phyloP scores from a whole-genome alignment of 2,797 vertebrate species.

The Bovichtus diacanthus region DNA sequence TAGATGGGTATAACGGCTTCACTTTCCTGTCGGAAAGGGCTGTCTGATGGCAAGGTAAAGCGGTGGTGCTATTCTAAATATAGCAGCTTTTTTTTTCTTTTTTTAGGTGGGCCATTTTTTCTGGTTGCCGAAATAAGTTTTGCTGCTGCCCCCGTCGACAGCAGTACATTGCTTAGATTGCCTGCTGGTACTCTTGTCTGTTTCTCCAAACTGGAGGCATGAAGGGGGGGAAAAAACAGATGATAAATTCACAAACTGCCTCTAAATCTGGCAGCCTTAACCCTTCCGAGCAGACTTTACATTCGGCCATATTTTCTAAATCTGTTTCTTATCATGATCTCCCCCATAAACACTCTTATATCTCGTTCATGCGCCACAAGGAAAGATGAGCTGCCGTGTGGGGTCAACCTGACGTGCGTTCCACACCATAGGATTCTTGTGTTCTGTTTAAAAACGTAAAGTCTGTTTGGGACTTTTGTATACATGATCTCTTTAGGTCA shows the following conservation, averaged over 20 bases:
- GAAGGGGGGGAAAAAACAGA: not conserved
- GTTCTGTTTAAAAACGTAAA: conserved; percentile 39
- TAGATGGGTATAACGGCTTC: no score
- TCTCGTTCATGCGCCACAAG: conserved; percentile 26
- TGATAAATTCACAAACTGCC: conserved; percentile 1
- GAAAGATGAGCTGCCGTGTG: conserved; percentile 40
- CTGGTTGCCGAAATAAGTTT: no score
- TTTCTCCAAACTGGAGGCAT: not conserved
- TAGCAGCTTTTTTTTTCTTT: no score
- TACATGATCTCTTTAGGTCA: conserved; percentile 49
- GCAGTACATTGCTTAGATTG: no score
- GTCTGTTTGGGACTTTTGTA: conserved; percentile 17
- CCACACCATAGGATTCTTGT: conserved; percentile 6
- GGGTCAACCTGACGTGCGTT: conserved; percentile 8
- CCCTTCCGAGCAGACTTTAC: conserved; percentile 8
- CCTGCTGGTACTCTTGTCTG: no score
- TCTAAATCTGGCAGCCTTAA: conserved; percentile 13
- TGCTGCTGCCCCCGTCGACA: no score
- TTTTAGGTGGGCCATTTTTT: no score
- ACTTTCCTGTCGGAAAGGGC: no score
- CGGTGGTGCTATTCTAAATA: no score
- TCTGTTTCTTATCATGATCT: conserved; percentile 52
- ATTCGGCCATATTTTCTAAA: conserved; percentile 23
- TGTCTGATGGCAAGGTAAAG: no score
- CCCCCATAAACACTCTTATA: conserved; percentile 12